Conservation (phyloP, 1,140 invertebrate species). For the Lepidurus apus region DNA sequence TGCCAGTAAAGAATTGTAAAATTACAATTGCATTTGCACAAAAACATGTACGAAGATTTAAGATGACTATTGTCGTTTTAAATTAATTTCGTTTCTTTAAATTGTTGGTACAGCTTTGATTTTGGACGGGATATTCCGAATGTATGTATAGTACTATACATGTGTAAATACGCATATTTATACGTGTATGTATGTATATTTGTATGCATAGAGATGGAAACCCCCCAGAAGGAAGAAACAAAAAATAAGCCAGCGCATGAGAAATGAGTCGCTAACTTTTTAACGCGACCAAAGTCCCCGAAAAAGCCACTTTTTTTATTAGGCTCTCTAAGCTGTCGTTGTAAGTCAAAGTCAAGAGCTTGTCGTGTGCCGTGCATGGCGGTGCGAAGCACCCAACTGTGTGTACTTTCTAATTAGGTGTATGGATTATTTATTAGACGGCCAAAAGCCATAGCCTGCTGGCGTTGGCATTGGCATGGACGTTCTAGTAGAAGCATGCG, state of each 20-base stretch:
- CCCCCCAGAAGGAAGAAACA: background rate
- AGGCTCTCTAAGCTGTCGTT: background rate
- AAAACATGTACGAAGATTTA: too few species aligned
- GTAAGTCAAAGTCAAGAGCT: conserved; percentile 11
- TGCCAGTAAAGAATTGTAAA: too few species aligned
- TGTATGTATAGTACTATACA: too few species aligned
- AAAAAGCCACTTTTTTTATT: background rate
- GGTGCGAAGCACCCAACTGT: background rate
- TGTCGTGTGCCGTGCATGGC: background rate
- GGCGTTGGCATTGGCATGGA: background rate
- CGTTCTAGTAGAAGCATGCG: too few species aligned
- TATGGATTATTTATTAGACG: conserved; percentile 19
- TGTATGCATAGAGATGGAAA: background rate
- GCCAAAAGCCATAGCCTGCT: background rate
- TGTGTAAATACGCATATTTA: too few species aligned
- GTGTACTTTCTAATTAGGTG: conserved; percentile 15
- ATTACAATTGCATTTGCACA: too few species aligned
- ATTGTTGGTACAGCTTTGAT: too few species aligned
- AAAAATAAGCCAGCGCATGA: background rate
- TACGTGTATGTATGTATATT: background rate
- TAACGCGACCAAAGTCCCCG: background rate
- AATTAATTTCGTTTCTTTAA: too few species aligned
- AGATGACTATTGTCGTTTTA: too few species aligned
- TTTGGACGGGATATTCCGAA: too few species aligned
- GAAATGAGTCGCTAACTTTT: background rate